Evolutionary conservation across 1,140 invertebrate genomes (phyloP), one percentile per base, ranked within the genome.

Genomic region (Probaryconus sp.): DNA sequence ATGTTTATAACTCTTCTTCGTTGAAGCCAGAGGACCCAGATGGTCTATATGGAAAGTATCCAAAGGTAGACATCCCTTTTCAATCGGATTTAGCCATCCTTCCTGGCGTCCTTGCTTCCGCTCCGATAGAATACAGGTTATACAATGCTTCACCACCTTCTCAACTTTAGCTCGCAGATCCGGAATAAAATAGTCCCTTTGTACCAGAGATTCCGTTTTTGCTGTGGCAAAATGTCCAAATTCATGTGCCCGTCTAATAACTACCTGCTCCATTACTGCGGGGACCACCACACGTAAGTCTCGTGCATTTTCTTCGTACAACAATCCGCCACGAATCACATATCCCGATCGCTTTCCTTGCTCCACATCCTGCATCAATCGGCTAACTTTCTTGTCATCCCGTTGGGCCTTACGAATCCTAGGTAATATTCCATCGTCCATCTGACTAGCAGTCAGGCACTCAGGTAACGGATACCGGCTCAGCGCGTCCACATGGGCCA

Each of bases 1-100:
- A 48, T 87, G 74, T 30, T 83, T 79, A 50, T 88, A 88, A 5
- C 71, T 65, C 30, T 88, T 88, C 11, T 76, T 75, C 0, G 83
- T 85, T 3, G 69, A 37, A 10, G 70, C 55, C 17, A 86, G 42
- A 3, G 85, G 83, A 17, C 71, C 77, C 3, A 76, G 10, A 53
- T 78, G 78, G 14, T 79, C 67, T 10, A 79, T 10, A 42, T 79
- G 78, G 0, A 65, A 11, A 2, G 71, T 78, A 18, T 78, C n/a
- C 11, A 80, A 45, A 14, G 79, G 75, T 37, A 51, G 3, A n/a
- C 35, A 11, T 2, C 31, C 48, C 16, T 51, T 58, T 1, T 3
- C 24, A 31, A 33, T 40, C 2, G 55, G 55, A 11, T 33, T 10
- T 2, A 58, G 16, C 3, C 10, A 21, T 16, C 56, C 56, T 17